Evolutionary conservation across 2,113 vertebrate species (phyloP).

Genomic region (Hucho hucho): DNA sequence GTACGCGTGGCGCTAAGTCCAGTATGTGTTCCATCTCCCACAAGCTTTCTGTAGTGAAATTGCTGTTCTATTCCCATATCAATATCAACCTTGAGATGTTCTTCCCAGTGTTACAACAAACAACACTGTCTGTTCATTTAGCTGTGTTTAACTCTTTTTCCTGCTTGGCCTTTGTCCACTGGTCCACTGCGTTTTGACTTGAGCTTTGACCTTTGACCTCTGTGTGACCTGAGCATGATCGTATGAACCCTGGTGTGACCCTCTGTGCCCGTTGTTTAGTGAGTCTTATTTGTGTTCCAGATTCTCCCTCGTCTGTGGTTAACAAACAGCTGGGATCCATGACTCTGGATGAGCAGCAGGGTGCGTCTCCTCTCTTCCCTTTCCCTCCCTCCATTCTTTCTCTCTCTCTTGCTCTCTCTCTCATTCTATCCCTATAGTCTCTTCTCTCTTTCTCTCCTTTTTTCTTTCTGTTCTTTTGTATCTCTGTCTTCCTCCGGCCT

Average conservation of each 20-base stretch:
- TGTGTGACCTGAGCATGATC: background rate
- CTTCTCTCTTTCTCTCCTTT: conserved; percentile 27
- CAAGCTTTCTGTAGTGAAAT: background rate
- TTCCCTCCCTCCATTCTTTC: conserved; percentile 41
- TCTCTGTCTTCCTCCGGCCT: conserved; percentile 6
- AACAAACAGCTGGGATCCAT: conserved; percentile 99
- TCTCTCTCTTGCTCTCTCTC: background rate
- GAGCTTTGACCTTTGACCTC: background rate
- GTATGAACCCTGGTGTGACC: conserved; percentile 31
- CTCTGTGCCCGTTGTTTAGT: conserved; percentile 76
- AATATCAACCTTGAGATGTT: background rate
- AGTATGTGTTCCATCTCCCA: background rate
- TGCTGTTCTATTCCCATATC: background rate
- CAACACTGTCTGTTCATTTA: background rate
- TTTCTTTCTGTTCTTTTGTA: conserved; percentile 42
- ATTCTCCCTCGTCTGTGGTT: conserved; percentile 97
- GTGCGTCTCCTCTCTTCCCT: conserved; percentile 80
- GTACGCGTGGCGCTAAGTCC: background rate
- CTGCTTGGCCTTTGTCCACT: background rate
- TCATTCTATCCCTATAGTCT: conserved; percentile 7
- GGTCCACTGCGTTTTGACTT: background rate
- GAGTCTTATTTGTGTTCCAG: conserved; percentile 94
- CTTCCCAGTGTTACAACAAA: background rate
- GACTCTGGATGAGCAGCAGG: conserved; percentile 96
- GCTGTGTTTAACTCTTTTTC: background rate